A percentile compares a stretch with the other conserved stretches of the same genome.
These are phyloP conservation scores for Beroe ovata DNA, from an alignment of 37 sponge, comb jelly and placozoan species.

Conservation along the genomic window DNA sequence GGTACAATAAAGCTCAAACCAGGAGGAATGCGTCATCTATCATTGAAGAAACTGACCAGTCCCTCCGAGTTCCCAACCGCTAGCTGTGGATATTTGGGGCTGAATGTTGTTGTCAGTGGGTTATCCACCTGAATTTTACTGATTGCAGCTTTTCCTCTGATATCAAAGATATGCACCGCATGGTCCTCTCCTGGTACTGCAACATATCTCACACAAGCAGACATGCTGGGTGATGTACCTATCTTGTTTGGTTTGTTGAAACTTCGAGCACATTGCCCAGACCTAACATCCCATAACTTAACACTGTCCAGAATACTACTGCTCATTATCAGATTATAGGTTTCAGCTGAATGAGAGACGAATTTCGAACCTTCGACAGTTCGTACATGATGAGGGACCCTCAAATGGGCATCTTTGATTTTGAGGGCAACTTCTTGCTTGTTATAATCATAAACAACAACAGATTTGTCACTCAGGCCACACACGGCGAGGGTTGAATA, in stretches of 20 bases:
- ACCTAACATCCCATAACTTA: conserved; percentile 32
- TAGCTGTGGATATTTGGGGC: conserved; percentile 45
- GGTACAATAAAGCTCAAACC: background rate
- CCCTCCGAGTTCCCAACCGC: conserved; percentile 39
- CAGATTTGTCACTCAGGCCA: conserved; percentile 55
- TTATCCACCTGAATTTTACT: background rate
- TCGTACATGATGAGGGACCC: conserved; percentile 3
- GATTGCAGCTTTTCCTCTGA: conserved; percentile 17
- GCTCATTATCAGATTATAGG: conserved; percentile 35
- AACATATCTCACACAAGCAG: conserved; percentile 31
- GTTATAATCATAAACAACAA: conserved; percentile 31
- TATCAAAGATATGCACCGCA: conserved; percentile 49
- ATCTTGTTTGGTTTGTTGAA: conserved; percentile 23
- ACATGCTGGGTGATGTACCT: conserved; percentile 10
- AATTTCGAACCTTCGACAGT: conserved; percentile 31
- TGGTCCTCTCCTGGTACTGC: conserved; percentile 50
- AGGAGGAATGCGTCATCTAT: conserved; percentile 11
- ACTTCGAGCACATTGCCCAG: conserved; percentile 40
- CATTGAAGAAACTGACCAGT: conserved; percentile 50
- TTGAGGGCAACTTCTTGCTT: conserved; percentile 2
- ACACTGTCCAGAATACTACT: background rate
- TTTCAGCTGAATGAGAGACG: conserved; percentile 9
- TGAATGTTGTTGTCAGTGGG: background rate
- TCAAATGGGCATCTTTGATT: background rate
- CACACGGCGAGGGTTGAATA: conserved; percentile 73